Conservation (phyloP, 2,888 invertebrate genomes). For the Plagodis pulveraria region DNA sequence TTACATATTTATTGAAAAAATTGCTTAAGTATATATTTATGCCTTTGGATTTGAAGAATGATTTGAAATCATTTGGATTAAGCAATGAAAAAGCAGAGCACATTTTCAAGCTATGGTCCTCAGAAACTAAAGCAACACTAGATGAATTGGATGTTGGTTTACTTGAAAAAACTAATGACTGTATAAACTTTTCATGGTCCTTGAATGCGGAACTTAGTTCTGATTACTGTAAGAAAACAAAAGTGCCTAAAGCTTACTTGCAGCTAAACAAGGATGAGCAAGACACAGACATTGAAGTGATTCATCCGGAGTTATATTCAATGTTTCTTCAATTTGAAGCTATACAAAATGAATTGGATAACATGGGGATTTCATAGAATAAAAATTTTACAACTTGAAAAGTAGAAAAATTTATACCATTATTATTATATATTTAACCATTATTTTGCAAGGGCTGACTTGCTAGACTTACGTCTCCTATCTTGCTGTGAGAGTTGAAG, state of each 20-base stretch:
- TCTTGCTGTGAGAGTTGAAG: too few species aligned
- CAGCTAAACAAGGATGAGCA: constrained; percentile 47
- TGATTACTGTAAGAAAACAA: constrained; percentile 68
- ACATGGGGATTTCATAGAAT: constrained; percentile 46
- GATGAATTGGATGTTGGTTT: constrained; percentile 57
- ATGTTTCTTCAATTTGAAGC: constrained; percentile 74
- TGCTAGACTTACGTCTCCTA: too few species aligned
- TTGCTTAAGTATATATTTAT: constrained; percentile 73
- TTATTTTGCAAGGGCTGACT: too few species aligned
- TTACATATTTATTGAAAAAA: constrained; percentile 68
- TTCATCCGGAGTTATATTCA: constrained; percentile 71
- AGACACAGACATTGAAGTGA: constrained; percentile 67
- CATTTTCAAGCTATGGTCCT: constrained; percentile 73
- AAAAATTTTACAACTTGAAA: too few species aligned
- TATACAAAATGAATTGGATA: constrained; percentile 76
- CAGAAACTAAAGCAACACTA: constrained; percentile 65
- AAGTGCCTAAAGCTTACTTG: constrained; percentile 71
- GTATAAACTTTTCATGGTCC: constrained; percentile 65
- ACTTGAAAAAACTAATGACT: constrained; percentile 47
- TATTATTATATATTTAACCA: too few species aligned
- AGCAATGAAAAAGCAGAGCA: constrained; percentile 64
- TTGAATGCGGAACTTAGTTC: constrained; percentile 77
- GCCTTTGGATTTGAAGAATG: constrained; percentile 68
- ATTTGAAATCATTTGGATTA: constrained; percentile 63
- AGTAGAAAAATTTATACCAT: too few species aligned